A percentile compares a stretch with the other conserved stretches of the same genome.
Conservation (phyloP, 2,113 vertebrate species). For the Phrynocephalus versicolor region DNA sequence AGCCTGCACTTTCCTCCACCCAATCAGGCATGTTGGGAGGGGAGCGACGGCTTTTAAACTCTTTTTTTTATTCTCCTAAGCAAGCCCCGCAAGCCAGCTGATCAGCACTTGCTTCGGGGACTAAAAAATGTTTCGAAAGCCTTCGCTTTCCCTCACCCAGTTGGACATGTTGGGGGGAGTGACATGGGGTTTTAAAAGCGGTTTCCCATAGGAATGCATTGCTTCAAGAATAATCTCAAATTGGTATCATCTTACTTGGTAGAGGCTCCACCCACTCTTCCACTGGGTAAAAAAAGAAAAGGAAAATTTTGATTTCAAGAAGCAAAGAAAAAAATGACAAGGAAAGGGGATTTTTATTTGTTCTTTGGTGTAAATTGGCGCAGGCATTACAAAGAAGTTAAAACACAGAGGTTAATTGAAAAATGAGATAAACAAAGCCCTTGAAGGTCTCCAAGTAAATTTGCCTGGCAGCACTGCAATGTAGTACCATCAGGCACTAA, state of each 20-base stretch:
- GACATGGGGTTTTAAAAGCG: no score
- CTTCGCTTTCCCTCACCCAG: no score
- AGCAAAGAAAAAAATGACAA: conserved; percentile 75
- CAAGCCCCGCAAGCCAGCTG: no score
- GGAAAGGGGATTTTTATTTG: conserved; percentile 76
- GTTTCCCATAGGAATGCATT: no score
- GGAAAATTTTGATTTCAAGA: conserved; percentile 66
- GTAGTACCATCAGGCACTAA: conserved; percentile 69
- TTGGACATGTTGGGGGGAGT: no score
- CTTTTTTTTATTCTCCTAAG: no score
- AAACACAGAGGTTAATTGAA: conserved; percentile 96
- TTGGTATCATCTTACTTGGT: conserved; percentile 67
- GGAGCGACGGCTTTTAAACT: no score
- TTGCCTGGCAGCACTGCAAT: conserved; percentile 77
- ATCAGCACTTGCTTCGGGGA: no score
- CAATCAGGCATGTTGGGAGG: no score
- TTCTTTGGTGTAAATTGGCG: conserved; percentile 84
- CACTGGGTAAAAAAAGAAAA: conserved; percentile 28
- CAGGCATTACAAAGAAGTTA: conserved; percentile 83
- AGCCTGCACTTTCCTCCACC: no score
- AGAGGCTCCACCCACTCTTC: neutral
- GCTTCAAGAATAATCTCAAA: conserved; percentile 80
- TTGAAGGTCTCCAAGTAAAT: conserved; percentile 84
- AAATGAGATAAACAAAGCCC: conserved; percentile 92
- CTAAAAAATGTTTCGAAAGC: no score